Evolutionary conservation across 1,140 invertebrate genomes (phyloP).

Genomic region (Drosophila sturtevanti): DNA sequence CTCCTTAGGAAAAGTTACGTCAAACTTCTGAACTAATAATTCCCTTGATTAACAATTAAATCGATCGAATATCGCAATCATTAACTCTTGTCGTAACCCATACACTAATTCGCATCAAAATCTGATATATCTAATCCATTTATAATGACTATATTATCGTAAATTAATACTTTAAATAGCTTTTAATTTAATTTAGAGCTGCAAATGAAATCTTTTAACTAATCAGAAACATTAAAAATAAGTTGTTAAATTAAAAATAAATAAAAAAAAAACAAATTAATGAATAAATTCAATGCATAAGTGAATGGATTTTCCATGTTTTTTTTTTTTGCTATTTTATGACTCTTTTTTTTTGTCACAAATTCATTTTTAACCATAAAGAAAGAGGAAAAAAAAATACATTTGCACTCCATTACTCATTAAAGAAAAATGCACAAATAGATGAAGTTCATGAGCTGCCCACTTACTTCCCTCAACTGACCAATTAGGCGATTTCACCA

Average conservation of each 20-base stretch:
- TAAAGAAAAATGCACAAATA: background rate
- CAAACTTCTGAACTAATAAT: no score
- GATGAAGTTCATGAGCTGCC: constrained; percentile 11
- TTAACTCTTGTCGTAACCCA: no score
- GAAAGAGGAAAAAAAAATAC: no score
- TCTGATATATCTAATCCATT: no score
- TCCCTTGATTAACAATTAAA: no score
- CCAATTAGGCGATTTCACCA: constrained; percentile 13
- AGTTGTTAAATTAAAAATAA: background rate
- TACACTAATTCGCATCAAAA: no score
- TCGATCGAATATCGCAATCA: no score
- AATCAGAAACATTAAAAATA: background rate
- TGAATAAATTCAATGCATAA: background rate
- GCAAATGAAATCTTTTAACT: background rate
- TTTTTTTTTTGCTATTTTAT: no score
- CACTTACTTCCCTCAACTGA: constrained; percentile 16
- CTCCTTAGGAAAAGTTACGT: no score
- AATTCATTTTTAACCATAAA: background rate
- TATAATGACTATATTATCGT: no score
- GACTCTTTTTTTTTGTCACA: background rate
- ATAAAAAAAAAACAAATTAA: no score
- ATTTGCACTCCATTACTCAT: constrained; percentile 5
- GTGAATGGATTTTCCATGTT: constrained; percentile 2
- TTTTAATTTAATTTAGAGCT: background rate
- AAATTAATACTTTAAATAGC: no score